Percentiles rank a stretch among this genome's conserved stretches.
Conservation (phyloP, 2,113 vertebrate species). For the Macaca nemestrina region DNA sequence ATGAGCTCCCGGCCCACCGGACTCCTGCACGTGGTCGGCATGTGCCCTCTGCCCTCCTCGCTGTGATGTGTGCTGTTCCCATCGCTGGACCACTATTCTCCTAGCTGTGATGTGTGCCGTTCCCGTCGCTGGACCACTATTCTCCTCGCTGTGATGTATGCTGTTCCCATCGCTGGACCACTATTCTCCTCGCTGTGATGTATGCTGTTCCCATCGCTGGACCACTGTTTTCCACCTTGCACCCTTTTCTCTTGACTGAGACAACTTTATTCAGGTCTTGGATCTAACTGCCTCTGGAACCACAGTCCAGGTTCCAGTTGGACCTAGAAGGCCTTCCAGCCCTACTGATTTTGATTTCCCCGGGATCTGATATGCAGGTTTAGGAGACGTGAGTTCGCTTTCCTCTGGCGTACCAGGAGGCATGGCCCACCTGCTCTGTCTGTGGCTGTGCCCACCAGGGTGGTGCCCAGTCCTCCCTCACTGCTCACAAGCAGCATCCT, state of each 20-base stretch:
- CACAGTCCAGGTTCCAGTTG: background rate
- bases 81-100: no score
- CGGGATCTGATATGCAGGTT: fast-evolving
- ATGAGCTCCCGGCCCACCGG: fast-evolving
- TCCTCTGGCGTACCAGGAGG: fast-evolving
- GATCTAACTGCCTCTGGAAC: background rate
- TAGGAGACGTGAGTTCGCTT: no score
- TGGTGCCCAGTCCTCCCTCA: background rate
- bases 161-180: fast-evolving
- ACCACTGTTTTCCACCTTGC: fast-evolving
- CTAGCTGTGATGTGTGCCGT: fast-evolving
- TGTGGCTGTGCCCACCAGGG: background rate
- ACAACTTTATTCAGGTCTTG: fast-evolving
- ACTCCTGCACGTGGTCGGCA: fast-evolving
- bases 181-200: no score
- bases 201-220: fast-evolving
- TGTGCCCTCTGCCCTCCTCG: fast-evolving
- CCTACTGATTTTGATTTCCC: background rate
- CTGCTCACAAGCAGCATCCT: background rate
- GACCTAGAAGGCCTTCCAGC: fast-evolving
- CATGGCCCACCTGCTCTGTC: background rate
- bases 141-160: no score
- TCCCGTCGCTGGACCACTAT: fast-evolving
- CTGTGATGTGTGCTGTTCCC: no score
- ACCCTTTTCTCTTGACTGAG: background rate